Conservation (phyloP, 2,113 vertebrate species). For the Microtus pennsylvanicus region DNA sequence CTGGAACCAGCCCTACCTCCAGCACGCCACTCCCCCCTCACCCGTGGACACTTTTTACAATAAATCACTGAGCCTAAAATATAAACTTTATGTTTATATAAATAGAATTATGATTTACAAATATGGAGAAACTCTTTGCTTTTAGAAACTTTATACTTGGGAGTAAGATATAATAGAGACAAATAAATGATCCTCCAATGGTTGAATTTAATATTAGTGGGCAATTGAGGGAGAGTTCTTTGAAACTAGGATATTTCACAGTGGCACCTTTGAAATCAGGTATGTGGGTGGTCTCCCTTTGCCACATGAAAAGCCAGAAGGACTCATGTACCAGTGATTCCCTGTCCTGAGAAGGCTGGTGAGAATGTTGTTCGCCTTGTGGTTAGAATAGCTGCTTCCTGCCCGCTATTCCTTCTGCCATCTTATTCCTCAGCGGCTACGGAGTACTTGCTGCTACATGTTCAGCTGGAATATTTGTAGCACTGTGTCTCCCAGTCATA, state of each 20-base stretch:
- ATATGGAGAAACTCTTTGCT: constrained; percentile 2
- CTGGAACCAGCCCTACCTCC: background rate
- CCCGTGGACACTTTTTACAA: background rate
- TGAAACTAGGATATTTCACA: constrained; percentile 35
- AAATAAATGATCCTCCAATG: constrained; percentile 29
- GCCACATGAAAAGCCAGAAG: constrained; percentile 1
- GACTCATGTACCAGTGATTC: background rate
- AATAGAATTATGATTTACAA: constrained; percentile 18
- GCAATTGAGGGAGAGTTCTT: background rate
- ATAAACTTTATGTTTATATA: background rate
- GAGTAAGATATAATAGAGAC: background rate
- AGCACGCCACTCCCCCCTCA: background rate
- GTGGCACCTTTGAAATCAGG: background rate
- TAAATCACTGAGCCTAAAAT: constrained; percentile 33
- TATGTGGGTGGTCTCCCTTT: background rate
- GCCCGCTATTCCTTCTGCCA: background rate
- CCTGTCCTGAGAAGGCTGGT: background rate
- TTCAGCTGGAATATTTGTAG: background rate
- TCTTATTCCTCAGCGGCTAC: background rate
- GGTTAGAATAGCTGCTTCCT: background rate
- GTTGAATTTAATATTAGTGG: constrained; percentile 54
- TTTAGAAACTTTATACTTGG: constrained; percentile 58
- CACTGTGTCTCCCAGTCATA: constrained; percentile 15
- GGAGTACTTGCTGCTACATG: background rate
- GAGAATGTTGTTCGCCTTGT: background rate